A percentile compares a stretch with the other conserved stretches of the same genome.
These are phyloP conservation scores for Hylomyscus alleni DNA, from an alignment of 2,797 vertebrate species.

Conservation along the genomic window DNA sequence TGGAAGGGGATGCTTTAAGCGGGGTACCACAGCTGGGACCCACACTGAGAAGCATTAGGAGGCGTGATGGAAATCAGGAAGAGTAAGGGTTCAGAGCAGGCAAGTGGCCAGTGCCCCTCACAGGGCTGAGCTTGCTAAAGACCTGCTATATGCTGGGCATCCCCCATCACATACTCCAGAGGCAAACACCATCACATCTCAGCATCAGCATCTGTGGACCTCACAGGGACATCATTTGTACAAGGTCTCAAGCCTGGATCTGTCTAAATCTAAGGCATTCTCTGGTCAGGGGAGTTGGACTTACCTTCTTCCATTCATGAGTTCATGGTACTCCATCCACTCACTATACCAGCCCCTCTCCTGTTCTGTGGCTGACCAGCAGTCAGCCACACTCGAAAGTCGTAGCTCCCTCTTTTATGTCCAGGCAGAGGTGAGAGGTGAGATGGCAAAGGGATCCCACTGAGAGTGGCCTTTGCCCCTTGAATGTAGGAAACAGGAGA, in stretches of 20 bases:
- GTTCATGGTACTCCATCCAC: fast-evolving
- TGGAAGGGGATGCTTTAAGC: neutral
- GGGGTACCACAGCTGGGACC: neutral
- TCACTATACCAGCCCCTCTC: too few species aligned
- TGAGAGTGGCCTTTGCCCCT: neutral
- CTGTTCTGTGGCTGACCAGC: neutral
- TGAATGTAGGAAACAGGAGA: neutral
- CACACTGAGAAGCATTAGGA: neutral
- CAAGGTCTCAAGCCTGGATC: neutral
- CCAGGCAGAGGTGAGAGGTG: neutral
- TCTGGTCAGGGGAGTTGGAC: neutral
- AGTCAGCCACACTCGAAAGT: neutral
- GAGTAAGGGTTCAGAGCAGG: too few species aligned
- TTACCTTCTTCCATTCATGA: neutral
- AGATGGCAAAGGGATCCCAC: too few species aligned
- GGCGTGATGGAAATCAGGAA: neutral
- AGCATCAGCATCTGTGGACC: too few species aligned
- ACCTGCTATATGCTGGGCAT: neutral
- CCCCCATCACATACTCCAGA: neutral
- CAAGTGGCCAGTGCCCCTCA: neutral
- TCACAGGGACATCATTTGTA: neutral
- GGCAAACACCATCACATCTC: neutral
- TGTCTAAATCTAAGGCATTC: neutral
- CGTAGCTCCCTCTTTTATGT: neutral
- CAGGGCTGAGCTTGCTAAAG: neutral